Conservation (phyloP, 2,113 vertebrate genomes). For the Tautogolabrus adspersus region DNA sequence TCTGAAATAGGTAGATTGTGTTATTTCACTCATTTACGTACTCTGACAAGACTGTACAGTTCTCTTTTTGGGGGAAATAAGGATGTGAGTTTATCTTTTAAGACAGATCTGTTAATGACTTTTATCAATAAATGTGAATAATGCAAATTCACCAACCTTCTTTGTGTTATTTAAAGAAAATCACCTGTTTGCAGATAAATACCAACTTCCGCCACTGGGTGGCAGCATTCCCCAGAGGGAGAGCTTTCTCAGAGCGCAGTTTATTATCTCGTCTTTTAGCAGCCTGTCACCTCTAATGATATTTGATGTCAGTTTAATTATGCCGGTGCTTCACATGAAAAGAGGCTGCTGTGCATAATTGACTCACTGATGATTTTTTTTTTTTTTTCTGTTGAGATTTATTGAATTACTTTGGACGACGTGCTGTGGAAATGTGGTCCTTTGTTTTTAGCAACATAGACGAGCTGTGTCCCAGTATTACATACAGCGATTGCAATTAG, state of each 20-base stretch:
- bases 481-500: too few relatives aligned
- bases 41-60: slow-evolving; percentile 23
- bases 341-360: slow-evolving; percentile 67
- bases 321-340: slow-evolving; percentile 62
- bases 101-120: background rate
- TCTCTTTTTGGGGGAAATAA: background rate
- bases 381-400: slow-evolving; percentile 63
- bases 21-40: background rate
- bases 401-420: slow-evolving; percentile 52
- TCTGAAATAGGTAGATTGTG: background rate
- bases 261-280: slow-evolving; percentile 62
- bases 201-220: slow-evolving; percentile 57
- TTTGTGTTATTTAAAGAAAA: background rate
- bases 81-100: background rate
- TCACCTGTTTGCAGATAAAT: background rate
- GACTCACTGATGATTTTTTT: slow-evolving; percentile 41
- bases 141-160: background rate
- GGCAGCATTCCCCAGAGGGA: slow-evolving; percentile 55
- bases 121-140: slow-evolving; percentile 51
- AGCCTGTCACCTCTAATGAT: slow-evolving; percentile 73
- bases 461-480: background rate
- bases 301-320: slow-evolving; percentile 77
- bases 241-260: slow-evolving; percentile 27
- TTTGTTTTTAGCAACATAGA: slow-evolving; percentile 32
- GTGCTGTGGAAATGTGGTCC: slow-evolving; percentile 29